These are phyloP conservation scores for Frankliniella intonsa DNA, from an alignment of 2,888 invertebrate species.

Conservation along the genomic window DNA sequence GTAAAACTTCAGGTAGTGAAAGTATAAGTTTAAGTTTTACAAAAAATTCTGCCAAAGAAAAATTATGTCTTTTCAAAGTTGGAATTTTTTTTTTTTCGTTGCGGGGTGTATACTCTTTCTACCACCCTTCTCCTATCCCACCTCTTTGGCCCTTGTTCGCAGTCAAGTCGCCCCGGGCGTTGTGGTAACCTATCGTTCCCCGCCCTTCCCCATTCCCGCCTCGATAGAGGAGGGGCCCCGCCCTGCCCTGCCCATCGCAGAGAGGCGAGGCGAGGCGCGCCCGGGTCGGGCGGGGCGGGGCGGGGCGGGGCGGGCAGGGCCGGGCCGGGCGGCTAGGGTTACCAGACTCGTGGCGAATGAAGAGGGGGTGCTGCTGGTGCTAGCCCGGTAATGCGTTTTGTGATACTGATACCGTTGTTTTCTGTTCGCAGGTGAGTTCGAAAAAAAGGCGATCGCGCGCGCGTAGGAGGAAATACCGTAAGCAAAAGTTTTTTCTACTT, in stretches of 20 bases:
- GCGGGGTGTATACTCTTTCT: background rate
- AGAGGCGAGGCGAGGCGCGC: background rate
- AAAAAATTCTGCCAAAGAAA: no score
- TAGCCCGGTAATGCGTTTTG: no score
- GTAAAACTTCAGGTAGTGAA: no score
- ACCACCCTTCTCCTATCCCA: background rate
- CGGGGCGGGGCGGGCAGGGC: background rate
- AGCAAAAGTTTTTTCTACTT: no score
- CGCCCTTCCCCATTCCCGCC: background rate
- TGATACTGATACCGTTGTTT: no score
- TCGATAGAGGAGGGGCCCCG: background rate
- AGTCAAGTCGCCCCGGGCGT: background rate
- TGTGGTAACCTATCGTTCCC: background rate
- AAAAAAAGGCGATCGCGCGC: no score
- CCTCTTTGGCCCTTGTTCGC: background rate
- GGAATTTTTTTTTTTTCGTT: background rate
- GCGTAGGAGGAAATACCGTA: no score
- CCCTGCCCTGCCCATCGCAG: background rate
- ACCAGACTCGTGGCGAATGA: no score
- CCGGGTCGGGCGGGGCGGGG: background rate
- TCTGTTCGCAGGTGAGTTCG: no score
- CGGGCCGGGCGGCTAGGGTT: background rate
- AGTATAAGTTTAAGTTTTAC: no score
- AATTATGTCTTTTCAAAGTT: background rate
- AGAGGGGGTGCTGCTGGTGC: no score